Evolutionary conservation across 2,888 invertebrate species (phyloP), one percentile per base, ranked within the genome.

Genomic region (Leptarthrus brevirostris): DNA sequence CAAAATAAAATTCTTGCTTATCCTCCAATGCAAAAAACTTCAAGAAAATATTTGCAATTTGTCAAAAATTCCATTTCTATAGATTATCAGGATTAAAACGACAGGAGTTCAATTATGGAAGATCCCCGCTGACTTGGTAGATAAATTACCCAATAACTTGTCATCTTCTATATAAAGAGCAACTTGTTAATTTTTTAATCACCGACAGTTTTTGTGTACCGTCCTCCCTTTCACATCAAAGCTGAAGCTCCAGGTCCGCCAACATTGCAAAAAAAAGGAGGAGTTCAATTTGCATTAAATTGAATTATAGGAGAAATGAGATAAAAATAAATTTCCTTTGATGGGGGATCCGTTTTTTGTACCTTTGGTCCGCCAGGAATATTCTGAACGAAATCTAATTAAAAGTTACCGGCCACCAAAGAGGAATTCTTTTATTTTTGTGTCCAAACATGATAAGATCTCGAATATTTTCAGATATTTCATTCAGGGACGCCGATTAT

Each of bases 111-210:
- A 3, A 22, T 10, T 20, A 16, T 1, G 18, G 18, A 22, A 22
- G 22, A 16, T 5, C 53, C 22, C 18, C 20, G 20, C 22, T 3
- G 53, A n/a, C 20, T 16, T 1, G 22, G 2, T 20, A 12, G 22
- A 53, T 53, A 53, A 53, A 53, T 53, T 53, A 53, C 53, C 53
- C 20, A 22, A 53, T 53, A 53, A 53, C 53, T 53, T 53, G 53
- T 53, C 53, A 53, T 53, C 53, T 22, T 53, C 20, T 22, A 53
- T 20, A 53, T 14, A 6, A 53, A 53, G 53, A 20, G n/a, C 53
- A 18, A 53, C 20, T 16, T 22, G 53, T 53, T 53, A 53, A 53
- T 53, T 53, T 20, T 53, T 53, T 53, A 53, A 53, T 53, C 22
- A 53, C 22, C 53, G 20, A 53, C 10, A 53, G 12, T 53, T 20